phyloP scores from a whole-genome alignment of 2,888 invertebrate species.

The Agrilus mali region DNA sequence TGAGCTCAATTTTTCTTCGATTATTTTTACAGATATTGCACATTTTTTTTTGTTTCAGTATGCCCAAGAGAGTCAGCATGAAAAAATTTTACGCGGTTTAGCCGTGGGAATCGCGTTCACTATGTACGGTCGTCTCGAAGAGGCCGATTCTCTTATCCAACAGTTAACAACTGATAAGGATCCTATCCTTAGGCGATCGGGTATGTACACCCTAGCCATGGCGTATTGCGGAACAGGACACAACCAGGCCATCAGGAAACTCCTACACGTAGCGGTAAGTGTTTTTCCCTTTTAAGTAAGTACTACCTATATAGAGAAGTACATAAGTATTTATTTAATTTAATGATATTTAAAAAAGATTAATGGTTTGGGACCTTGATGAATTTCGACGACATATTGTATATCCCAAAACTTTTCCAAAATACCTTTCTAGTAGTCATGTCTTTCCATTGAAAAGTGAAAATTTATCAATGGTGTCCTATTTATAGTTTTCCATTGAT shows the following conservation, averaged over 20 bases:
- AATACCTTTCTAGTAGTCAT: too few relatives aligned
- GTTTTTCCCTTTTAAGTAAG: constrained; percentile 3
- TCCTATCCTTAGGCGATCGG: constrained; percentile 86
- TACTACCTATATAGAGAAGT: too few relatives aligned
- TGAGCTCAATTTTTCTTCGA: too few relatives aligned
- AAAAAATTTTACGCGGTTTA: constrained; percentile 93
- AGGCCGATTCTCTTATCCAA: constrained; percentile 87
- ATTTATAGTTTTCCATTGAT: too few relatives aligned
- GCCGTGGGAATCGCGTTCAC: constrained; percentile 94
- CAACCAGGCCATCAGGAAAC: constrained; percentile 87
- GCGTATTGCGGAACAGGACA: constrained; percentile 98
- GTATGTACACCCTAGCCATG: constrained; percentile 96
- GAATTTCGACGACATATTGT: too few relatives aligned
- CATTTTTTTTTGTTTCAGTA: constrained; percentile 40
- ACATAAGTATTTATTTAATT: too few relatives aligned
- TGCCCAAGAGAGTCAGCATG: constrained; percentile 93
- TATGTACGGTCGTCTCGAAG: constrained; percentile 94
- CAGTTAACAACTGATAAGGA: constrained; percentile 88
- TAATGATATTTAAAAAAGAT: too few relatives aligned
- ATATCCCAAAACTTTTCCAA: too few relatives aligned
- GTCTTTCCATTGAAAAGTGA: too few relatives aligned
- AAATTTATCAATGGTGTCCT: too few relatives aligned
- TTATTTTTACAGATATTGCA: neutral
- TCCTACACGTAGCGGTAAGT: constrained; percentile 89
- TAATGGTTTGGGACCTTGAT: too few relatives aligned